Conservation (phyloP, 2,797 vertebrate genomes). For the Vireo griseus region DNA sequence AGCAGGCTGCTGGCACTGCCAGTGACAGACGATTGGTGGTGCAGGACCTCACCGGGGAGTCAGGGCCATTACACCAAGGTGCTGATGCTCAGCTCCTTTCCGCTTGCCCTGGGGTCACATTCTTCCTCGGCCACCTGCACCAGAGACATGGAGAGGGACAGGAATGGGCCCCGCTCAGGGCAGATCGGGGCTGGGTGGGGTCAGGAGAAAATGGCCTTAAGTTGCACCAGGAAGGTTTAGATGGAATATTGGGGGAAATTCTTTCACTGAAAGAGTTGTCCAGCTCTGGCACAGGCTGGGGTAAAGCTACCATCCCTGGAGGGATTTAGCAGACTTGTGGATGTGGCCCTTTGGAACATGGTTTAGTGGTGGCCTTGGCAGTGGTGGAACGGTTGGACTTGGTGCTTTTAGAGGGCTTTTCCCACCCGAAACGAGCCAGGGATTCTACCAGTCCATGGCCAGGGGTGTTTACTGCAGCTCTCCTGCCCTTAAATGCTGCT, state of each 20-base stretch:
- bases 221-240: neutral
- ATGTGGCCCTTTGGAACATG: neutral
- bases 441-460: neutral
- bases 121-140: neutral
- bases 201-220: neutral
- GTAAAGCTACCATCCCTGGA: neutral
- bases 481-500: neutral
- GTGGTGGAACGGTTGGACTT: neutral
- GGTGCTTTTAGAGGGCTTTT: neutral
- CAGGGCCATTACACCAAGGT: neutral
- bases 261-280: neutral
- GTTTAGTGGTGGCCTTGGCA: neutral
- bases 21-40: rapidly evolving
- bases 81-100: neutral
- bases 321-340: neutral
- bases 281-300: neutral
- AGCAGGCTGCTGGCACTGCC: neutral
- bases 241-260: neutral
- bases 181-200: rapidly evolving
- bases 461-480: neutral
- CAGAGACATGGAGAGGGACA: neutral
- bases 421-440: neutral
- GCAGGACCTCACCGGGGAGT: rapidly evolving
- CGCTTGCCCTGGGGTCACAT: rapidly evolving
- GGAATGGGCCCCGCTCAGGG: neutral